Base-by-base conservation (phyloP, 2,888 invertebrate genomes). In the Miltochrista miniata region DNA sequence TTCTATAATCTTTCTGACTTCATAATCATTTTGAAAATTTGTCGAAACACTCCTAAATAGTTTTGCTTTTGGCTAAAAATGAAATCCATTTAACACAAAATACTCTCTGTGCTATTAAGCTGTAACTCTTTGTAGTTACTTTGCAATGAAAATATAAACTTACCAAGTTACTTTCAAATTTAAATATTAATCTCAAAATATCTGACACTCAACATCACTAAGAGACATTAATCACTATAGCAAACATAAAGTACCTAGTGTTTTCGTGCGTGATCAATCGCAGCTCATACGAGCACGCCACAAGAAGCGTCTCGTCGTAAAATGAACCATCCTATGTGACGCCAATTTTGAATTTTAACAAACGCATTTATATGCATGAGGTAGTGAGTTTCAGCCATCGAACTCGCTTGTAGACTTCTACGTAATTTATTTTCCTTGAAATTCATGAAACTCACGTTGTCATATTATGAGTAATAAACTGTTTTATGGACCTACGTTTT, bases 281-380 rank as follows among this genome's bases (percentile, higher is more conserved):
- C 47, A 3, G 15, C 12, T 45, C 18, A 33, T 45, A 33, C 45
- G 47, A 40, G n/a, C n/a, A n/a, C n/a, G n/a, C n/a, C 38, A 38
- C 24, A 13, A 42, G 15, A 36, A 43, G 41, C 38, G 31, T 14
- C 48, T 31, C 14, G 15, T 15, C 44, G 54, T 45, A 36, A 70
- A 68, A 74, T 75, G 69, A 70, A 54, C 59, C 52, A 65, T 65
- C 61, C 64, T 52, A 62, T 67, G 59, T 63, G 55, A 62, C 65
- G 59, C 33, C 70, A 71, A 72, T 76, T 79, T 76, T 69, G 73
- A 74, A 76, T 73, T 80, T 79, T 74, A 82, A 79, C 77, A 67
- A 70, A 76, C 72, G 61, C 66, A 78, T 81, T 80, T 79, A 76
- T 81, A 82, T 81, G 81, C 81, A 82, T 81, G 77, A 76, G 62